These are phyloP conservation scores for Drosophila trapezifrons DNA, from an alignment of 1,140 invertebrate genomes.

Conservation along the genomic window DNA sequence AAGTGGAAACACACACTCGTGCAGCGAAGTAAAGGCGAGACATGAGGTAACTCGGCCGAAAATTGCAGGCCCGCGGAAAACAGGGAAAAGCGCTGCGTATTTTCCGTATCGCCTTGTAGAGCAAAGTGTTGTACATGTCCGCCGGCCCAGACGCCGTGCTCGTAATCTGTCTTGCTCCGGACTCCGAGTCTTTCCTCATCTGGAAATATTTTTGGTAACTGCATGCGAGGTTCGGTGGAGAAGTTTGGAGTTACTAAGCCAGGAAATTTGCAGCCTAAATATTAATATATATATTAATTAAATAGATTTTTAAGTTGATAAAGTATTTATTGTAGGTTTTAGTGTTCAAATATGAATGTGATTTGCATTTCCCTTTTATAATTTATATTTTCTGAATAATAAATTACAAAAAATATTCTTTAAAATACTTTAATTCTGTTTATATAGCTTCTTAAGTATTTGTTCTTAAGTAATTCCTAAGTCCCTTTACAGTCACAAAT, in stretches of 20 bases:
- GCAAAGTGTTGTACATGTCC: constrained; percentile 72
- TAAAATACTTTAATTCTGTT: no score
- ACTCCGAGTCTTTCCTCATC: constrained; percentile 38
- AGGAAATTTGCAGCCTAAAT: background rate
- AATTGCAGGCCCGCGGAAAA: constrained; percentile 49
- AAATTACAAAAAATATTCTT: no score
- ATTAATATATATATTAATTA: no score
- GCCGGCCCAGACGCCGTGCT: constrained; percentile 30
- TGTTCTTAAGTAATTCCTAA: no score
- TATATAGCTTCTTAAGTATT: no score
- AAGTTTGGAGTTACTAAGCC: background rate
- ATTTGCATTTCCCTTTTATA: no score
- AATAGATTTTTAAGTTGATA: no score
- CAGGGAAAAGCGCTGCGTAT: constrained; percentile 50
- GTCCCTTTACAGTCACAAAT: no score
- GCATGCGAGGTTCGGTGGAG: constrained; percentile 28
- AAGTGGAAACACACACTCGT: constrained; percentile 28
- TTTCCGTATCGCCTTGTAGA: constrained; percentile 62
- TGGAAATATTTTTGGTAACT: constrained; percentile 35
- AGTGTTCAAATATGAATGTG: no score
- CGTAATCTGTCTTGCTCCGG: constrained; percentile 48
- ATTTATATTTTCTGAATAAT: no score
- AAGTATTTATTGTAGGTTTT: no score
- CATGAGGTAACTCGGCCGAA: constrained; percentile 62
- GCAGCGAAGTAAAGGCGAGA: constrained; percentile 22